Conservation (phyloP, 2,113 vertebrate genomes). For the Spizaetus ornatus region DNA sequence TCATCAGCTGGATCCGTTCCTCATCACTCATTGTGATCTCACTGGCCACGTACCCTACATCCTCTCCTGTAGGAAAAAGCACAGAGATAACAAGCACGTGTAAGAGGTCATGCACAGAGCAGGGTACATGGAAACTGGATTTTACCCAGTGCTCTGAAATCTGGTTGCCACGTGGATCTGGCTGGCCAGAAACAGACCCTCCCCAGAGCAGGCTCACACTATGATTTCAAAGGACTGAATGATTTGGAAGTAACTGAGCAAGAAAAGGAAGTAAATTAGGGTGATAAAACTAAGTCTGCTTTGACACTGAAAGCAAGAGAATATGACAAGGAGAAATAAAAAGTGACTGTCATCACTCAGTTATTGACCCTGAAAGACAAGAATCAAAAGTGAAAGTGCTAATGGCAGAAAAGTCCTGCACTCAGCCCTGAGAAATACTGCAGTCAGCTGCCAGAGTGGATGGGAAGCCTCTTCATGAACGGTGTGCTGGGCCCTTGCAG, state of each 20-base stretch:
- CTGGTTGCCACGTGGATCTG: not conserved
- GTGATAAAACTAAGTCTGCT: not conserved
- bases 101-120: not conserved
- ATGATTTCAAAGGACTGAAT: not conserved
- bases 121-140: not conserved
- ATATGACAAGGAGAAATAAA: not conserved
- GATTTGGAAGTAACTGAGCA: not conserved
- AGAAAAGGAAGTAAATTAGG: not conserved
- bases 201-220: not conserved
- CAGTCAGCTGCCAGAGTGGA: not conserved
- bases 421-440: not conserved
- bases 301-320: not conserved
- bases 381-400: not conserved
- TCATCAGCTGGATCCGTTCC: slow-evolving; percentile 96
- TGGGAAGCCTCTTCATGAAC: not conserved
- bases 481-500: not conserved
- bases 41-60: slow-evolving; percentile 94
- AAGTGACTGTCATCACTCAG: not conserved
- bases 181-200: not conserved
- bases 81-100: not conserved
- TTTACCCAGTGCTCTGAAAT: not conserved
- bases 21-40: slow-evolving; percentile 99
- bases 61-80: slow-evolving; percentile 79
- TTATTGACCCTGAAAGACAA: not conserved
- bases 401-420: not conserved